Evolutionary conservation across 1,140 invertebrate species (phyloP).

Genomic region (Nebria ingens): DNA sequence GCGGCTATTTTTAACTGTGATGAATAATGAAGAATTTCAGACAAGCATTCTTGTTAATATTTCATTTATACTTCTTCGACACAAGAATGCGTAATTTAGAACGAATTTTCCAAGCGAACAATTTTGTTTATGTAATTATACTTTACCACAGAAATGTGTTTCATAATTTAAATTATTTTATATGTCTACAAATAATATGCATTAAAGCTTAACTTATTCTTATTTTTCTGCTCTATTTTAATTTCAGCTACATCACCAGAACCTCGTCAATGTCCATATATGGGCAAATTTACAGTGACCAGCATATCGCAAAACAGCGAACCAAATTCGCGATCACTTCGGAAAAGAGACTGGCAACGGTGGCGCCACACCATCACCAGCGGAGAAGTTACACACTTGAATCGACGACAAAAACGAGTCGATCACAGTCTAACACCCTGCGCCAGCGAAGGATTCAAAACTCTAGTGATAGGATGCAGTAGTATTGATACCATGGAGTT

Average conservation of each 20-base stretch:
- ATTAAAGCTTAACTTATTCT: too few species aligned
- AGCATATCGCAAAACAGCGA: slow-evolving; percentile 28
- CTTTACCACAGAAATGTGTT: too few species aligned
- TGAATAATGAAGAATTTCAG: too few species aligned
- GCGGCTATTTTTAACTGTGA: too few species aligned
- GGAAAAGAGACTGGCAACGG: slow-evolving; percentile 27
- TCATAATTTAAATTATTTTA: too few species aligned
- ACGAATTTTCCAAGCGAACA: too few species aligned
- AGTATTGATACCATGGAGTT: slow-evolving; percentile 59
- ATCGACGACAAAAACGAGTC: slow-evolving; percentile 24
- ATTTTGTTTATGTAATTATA: too few species aligned
- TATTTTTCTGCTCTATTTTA: too few species aligned
- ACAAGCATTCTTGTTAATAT: too few species aligned
- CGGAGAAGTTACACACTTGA: slow-evolving; percentile 19
- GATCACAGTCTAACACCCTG: slow-evolving; percentile 34
- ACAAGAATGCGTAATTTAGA: too few species aligned
- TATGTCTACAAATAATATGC: too few species aligned
- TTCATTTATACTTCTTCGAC: too few species aligned
- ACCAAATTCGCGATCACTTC: slow-evolving; percentile 26
- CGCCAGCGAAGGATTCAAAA: slow-evolving; percentile 41
- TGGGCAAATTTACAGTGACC: slow-evolving; percentile 56
- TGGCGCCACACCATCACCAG: slow-evolving; percentile 28
- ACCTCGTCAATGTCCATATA: slow-evolving; percentile 53
- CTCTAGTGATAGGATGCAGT: slow-evolving; percentile 56
- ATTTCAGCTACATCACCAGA: slow-evolving; percentile 55